Evolutionary conservation across 2,113 vertebrate species (phyloP).

Genomic region (Oryzias celebensis): DNA sequence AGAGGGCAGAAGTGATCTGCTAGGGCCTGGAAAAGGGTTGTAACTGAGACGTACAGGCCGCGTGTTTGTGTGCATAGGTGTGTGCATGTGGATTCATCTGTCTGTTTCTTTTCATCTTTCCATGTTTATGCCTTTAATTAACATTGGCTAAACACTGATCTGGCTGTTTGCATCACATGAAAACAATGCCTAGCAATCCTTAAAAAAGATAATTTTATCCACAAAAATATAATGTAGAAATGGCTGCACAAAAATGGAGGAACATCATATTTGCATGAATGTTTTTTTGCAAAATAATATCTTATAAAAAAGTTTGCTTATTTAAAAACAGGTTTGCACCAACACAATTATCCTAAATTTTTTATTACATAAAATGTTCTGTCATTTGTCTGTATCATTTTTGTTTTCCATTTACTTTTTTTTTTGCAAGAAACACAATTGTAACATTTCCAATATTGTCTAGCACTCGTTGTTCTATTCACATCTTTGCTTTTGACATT

Average conservation of each 20-base stretch:
- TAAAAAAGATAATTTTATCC: not conserved
- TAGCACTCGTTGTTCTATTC: conserved; percentile 12
- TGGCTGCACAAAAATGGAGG: not conserved
- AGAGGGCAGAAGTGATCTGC: conserved; percentile 89
- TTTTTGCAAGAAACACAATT: not conserved
- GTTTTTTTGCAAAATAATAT: not conserved
- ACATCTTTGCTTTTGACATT: conserved; percentile 10
- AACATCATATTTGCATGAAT: not conserved
- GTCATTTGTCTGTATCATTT: too few relatives aligned
- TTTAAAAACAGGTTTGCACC: too few relatives aligned
- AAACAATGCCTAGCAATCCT: conserved; percentile 1
- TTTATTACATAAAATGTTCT: too few relatives aligned
- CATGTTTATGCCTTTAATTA: conserved; percentile 33
- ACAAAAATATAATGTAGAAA: not conserved
- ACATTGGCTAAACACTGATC: conserved; percentile 9
- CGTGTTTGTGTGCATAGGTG: conserved; percentile 14
- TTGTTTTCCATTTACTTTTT: not conserved
- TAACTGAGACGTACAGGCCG: conserved; percentile 21
- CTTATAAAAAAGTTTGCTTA: too few relatives aligned
- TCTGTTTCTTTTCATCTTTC: conserved; percentile 15
- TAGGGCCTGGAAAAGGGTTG: conserved; percentile 13
- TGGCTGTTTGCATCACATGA: conserved; percentile 21
- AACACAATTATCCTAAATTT: too few relatives aligned
- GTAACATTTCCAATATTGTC: not conserved
- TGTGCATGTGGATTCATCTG: conserved; percentile 8